A percentile compares a stretch with the other conserved stretches of the same genome.
Conservation (phyloP, 1,140 invertebrate species). For the Drosophila yakuba region DNA sequence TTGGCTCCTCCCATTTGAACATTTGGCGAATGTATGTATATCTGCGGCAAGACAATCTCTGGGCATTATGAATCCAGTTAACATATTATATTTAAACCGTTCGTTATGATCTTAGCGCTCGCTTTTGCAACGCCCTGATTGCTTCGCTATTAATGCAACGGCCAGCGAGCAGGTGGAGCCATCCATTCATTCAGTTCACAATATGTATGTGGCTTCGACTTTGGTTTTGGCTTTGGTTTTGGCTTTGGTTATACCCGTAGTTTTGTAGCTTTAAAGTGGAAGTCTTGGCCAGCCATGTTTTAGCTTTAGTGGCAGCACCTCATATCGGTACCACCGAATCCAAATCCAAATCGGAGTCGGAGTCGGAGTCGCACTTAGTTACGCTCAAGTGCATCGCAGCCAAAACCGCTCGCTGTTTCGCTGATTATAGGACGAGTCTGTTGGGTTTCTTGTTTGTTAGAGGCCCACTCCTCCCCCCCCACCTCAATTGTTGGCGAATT, state of each 20-base stretch:
- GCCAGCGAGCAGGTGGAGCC: constrained; percentile 61
- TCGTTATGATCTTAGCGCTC: constrained; percentile 78
- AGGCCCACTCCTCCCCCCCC: too few relatives aligned
- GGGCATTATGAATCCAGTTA: constrained; percentile 79
- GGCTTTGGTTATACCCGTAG: background rate
- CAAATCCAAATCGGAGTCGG: too few relatives aligned
- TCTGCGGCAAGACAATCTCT: constrained; percentile 51
- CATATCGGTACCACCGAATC: constrained; percentile 15
- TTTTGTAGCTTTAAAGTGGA: background rate
- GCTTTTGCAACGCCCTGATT: constrained; percentile 80
- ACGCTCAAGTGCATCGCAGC: constrained; percentile 56
- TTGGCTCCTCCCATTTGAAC: background rate
- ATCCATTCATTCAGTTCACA: constrained; percentile 9
- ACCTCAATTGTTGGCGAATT: background rate
- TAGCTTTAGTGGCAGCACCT: background rate
- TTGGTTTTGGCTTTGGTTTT: background rate
- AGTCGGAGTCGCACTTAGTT: constrained; percentile 69
- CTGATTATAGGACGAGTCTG: constrained; percentile 75
- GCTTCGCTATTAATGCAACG: constrained; percentile 78
- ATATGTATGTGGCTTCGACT: background rate
- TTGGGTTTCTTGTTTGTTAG: constrained; percentile 13
- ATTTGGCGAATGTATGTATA: background rate
- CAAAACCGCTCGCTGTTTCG: constrained; percentile 44
- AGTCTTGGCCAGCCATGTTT: background rate
- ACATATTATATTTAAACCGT: constrained; percentile 80